Evolutionary conservation across 1,140 invertebrate genomes (phyloP).

Genomic region (Macrostomum lignano): DNA sequence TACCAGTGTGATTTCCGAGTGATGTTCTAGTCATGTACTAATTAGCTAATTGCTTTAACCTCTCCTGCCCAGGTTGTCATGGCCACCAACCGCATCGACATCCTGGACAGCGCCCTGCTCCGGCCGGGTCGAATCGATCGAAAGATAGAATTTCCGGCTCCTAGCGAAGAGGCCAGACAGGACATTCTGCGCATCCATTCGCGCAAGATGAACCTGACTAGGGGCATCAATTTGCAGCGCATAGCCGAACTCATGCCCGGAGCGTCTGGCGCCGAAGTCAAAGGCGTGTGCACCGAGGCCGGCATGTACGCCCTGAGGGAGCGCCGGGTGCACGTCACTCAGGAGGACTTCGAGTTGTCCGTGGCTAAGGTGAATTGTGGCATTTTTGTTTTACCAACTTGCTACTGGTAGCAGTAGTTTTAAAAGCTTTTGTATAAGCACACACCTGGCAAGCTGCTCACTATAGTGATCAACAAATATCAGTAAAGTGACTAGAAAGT

Average conservation of each 20-base stretch:
- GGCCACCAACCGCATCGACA: conserved; percentile 97
- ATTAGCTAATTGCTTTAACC: no score
- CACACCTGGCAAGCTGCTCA: no score
- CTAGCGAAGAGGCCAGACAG: conserved; percentile 86
- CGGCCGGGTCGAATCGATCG: conserved; percentile 89
- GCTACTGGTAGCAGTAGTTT: no score
- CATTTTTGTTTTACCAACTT: no score
- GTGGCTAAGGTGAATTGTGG: conserved; percentile 84
- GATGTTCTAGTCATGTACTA: no score
- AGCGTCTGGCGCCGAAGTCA: conserved; percentile 92
- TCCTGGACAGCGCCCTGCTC: conserved; percentile 76
- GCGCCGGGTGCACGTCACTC: conserved; percentile 86
- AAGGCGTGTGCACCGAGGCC: conserved; percentile 94
- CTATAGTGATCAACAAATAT: no score
- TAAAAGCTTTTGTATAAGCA: no score
- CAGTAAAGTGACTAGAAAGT: no score
- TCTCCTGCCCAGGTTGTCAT: no score
- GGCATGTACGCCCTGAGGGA: conserved; percentile 97
- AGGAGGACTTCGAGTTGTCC: conserved; percentile 99
- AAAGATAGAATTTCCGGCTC: conserved; percentile 96
- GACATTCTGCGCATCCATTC: conserved; percentile 94
- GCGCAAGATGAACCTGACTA: conserved; percentile 92
- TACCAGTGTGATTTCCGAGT: no score
- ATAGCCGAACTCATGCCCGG: conserved; percentile 98
- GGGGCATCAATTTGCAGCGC: conserved; percentile 87